Percentiles rank a stretch among this genome's conserved stretches.
These are phyloP conservation scores for Lethocerus indicus DNA, from an alignment of 1,140 invertebrate genomes.

Conservation along the genomic window DNA sequence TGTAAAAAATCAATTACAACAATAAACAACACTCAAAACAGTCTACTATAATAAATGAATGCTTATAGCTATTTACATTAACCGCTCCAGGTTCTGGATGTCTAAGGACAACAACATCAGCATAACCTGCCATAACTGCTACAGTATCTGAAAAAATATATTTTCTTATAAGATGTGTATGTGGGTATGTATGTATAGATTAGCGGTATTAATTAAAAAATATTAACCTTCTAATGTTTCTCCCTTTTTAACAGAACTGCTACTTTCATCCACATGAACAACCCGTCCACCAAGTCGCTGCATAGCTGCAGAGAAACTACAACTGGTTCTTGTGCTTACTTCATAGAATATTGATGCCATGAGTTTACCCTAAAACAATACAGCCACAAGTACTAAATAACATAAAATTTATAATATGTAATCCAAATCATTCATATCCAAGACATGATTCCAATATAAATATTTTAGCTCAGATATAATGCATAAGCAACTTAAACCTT, in stretches of 20 bases:
- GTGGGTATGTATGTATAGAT: neutral
- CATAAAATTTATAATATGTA: constrained; percentile 8
- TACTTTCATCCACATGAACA: constrained; percentile 71
- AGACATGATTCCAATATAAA: too few relatives aligned
- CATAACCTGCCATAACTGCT: constrained; percentile 67
- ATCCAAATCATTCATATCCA: neutral
- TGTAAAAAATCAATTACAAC: neutral
- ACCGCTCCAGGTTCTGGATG: constrained; percentile 90
- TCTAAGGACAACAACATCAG: constrained; percentile 83
- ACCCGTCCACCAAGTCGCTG: constrained; percentile 83
- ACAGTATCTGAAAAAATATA: constrained; percentile 46
- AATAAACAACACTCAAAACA: neutral
- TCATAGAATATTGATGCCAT: constrained; percentile 97
- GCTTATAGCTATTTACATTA: constrained; percentile 37
- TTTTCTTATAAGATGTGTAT: neutral
- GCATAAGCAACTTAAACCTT: too few relatives aligned
- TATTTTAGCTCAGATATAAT: too few relatives aligned
- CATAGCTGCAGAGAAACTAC: constrained; percentile 94
- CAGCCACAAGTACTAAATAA: neutral
- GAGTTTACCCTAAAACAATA: constrained; percentile 55
- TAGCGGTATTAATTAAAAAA: neutral
- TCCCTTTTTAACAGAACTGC: constrained; percentile 91
- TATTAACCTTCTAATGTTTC: constrained; percentile 73
- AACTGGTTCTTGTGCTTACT: constrained; percentile 87
- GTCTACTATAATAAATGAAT: neutral